Evolutionary conservation across 2,797 vertebrate genomes (phyloP).

Genomic region (Diceros bicornis): DNA sequence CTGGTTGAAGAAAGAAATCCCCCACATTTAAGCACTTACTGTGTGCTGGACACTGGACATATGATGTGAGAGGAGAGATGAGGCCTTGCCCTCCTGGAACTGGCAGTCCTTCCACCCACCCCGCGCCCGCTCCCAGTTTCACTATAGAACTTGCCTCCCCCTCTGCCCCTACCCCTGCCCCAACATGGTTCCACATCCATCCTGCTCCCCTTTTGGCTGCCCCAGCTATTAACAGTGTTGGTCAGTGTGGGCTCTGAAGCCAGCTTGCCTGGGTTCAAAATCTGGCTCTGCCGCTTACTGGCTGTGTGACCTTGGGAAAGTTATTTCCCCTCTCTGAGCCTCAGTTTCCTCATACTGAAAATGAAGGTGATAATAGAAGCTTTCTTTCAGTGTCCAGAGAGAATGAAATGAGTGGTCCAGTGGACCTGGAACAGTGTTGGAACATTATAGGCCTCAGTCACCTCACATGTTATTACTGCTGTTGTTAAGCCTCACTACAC

Average conservation of each 20-base stretch:
- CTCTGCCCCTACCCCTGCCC: background rate
- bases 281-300: background rate
- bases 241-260: background rate
- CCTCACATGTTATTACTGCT: no score
- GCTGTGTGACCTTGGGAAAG: background rate
- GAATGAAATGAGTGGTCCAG: fast-evolving
- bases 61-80: background rate
- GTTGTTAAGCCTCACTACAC: fast-evolving
- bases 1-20: background rate
- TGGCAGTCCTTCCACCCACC: fast-evolving
- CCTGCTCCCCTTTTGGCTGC: background rate
- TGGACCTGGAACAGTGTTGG: no score
- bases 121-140: background rate
- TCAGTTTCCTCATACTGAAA: background rate
- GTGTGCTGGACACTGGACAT: background rate
- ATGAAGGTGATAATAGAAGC: background rate
- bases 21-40: no score
- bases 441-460: background rate
- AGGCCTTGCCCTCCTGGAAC: background rate
- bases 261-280: background rate
- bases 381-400: background rate
- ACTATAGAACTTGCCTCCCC: background rate
- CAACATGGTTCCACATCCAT: fast-evolving
- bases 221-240: fast-evolving
- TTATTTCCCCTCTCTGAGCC: background rate